Percentiles rank a stretch among this genome's conserved stretches.
Evolutionary conservation across 2,888 invertebrate genomes (phyloP).

Genomic region (Heliconius hortense): DNA sequence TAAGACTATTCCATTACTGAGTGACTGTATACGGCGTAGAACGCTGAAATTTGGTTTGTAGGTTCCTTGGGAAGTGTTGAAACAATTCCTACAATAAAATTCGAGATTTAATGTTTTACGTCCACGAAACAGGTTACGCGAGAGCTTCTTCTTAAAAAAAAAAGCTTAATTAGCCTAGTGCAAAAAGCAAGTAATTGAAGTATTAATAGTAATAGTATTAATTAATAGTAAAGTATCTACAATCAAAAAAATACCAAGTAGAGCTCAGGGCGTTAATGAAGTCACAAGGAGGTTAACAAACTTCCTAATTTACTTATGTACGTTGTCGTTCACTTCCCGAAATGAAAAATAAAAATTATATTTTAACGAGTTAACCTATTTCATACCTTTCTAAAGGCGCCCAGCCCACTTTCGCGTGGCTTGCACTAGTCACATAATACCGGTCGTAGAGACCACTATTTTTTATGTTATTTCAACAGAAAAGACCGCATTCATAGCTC

Average conservation of each 20-base stretch:
- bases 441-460: slow-evolving; percentile 20
- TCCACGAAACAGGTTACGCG: not conserved
- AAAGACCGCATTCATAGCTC: slow-evolving; percentile 26
- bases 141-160: too few relatives aligned
- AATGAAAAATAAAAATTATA: slow-evolving; percentile 28
- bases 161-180: too few relatives aligned
- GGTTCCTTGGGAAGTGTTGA: not conserved
- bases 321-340: slow-evolving; percentile 21
- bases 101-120: not conserved
- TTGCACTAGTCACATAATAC: slow-evolving; percentile 21
- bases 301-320: slow-evolving; percentile 23
- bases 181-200: not conserved
- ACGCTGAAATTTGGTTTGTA: not conserved
- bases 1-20: too few relatives aligned
- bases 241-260: not conserved
- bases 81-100: not conserved
- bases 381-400: slow-evolving; percentile 29
- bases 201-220: too few relatives aligned
- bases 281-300: slow-evolving; percentile 3
- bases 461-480: slow-evolving; percentile 27
- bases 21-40: not conserved
- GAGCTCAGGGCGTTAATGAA: slow-evolving; percentile 18
- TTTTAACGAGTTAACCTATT: slow-evolving; percentile 33
- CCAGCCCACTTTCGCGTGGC: slow-evolving; percentile 29
- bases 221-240: too few relatives aligned